Percentiles rank a stretch among this genome's conserved stretches.
Evolutionary conservation across 2,797 vertebrate genomes (phyloP).

Genomic region (Tarsius wallacei): DNA sequence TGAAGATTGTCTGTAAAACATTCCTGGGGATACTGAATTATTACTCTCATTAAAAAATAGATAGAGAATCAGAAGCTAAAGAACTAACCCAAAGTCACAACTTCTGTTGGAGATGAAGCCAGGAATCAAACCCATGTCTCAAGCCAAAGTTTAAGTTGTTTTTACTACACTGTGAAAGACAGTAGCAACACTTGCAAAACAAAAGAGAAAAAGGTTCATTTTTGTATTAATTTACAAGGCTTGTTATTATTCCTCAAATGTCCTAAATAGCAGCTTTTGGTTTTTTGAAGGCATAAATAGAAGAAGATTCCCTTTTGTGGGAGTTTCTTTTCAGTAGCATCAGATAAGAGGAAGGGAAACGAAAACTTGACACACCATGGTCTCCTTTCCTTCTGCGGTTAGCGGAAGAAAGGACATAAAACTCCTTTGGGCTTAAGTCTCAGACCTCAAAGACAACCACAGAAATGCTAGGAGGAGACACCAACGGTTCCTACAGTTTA

Average conservation of each 20-base stretch:
- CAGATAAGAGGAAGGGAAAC: neutral
- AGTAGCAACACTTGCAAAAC: neutral
- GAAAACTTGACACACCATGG: rapidly evolving
- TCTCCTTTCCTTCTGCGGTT: neutral
- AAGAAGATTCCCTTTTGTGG: neutral
- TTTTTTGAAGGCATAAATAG: neutral
- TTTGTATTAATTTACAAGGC: neutral
- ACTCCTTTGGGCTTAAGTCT: neutral
- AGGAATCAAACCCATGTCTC: neutral
- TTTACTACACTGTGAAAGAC: neutral
- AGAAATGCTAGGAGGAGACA: neutral
- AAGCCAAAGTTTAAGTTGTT: neutral
- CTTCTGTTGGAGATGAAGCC: neutral
- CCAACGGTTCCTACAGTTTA: neutral
- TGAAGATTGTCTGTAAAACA: neutral
- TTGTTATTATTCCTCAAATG: neutral
- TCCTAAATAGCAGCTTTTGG: neutral
- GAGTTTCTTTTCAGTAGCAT: neutral
- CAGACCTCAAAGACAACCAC: neutral
- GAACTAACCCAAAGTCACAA: neutral
- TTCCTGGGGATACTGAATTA: neutral
- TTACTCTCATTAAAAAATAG: neutral
- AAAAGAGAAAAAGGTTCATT: neutral
- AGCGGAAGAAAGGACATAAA: neutral
- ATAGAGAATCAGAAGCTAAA: neutral